These are phyloP conservation scores for Dicycla oo DNA, from an alignment of 2,888 invertebrate genomes.

Conservation along the genomic window DNA sequence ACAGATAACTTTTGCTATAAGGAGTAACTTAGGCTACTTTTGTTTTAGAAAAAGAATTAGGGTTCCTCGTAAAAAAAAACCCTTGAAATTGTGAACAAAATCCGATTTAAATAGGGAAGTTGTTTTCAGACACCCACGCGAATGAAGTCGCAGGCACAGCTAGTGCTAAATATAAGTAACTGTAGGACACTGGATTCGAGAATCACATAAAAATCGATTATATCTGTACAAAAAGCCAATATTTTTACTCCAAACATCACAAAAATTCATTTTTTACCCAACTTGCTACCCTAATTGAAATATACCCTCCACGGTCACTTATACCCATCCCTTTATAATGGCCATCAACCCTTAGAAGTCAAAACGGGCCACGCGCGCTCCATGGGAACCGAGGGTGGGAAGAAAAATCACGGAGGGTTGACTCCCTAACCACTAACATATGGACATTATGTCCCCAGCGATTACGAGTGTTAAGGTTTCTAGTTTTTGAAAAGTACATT, in stretches of 20 bases:
- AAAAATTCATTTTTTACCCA: constrained; percentile 9
- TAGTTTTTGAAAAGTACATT: neutral
- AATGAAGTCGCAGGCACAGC: too few relatives aligned
- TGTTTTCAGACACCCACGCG: too few relatives aligned
- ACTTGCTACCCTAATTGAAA: constrained; percentile 63
- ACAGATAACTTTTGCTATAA: too few relatives aligned
- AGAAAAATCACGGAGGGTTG: constrained; percentile 59
- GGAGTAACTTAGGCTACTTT: too few relatives aligned
- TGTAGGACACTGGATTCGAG: neutral
- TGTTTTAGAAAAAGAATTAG: too few relatives aligned
- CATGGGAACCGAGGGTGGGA: constrained; percentile 73
- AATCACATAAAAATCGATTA: neutral
- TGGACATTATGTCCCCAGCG: constrained; percentile 63
- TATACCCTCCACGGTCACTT: constrained; percentile 55
- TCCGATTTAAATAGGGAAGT: too few relatives aligned
- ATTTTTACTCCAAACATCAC: neutral
- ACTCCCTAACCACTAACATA: constrained; percentile 67
- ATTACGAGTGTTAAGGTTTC: constrained; percentile 42
- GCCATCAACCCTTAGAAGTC: constrained; percentile 63
- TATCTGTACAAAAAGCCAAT: neutral
- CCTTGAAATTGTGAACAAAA: too few relatives aligned
- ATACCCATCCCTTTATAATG: constrained; percentile 57
- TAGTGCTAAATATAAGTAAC: neutral
- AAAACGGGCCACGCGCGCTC: constrained; percentile 67
- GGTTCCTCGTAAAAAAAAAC: too few relatives aligned